A percentile compares a stretch with the other conserved stretches of the same genome.
Evolutionary conservation across 2,113 vertebrate genomes (phyloP).

Genomic region (Xiphorhynchus elegans): DNA sequence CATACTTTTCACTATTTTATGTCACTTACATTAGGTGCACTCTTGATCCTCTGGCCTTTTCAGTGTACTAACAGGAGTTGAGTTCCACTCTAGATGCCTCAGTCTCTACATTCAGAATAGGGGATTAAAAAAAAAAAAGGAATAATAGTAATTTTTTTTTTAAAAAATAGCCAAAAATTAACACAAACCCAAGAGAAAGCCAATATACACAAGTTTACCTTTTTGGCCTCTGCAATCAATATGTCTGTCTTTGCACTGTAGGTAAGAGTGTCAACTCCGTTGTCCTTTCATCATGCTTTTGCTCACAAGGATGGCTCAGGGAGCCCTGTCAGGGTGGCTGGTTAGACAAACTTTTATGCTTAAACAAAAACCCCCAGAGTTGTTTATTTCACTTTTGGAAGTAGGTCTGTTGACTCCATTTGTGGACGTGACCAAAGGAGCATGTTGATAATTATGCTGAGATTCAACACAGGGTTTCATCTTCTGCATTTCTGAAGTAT

Average conservation of each 20-base stretch:
- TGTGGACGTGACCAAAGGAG: not conserved
- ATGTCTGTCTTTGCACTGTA: not conserved
- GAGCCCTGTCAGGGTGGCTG: not conserved
- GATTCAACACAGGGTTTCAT: not conserved
- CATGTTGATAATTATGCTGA: not conserved
- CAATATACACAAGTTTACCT: fast-evolving
- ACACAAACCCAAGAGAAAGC: not conserved
- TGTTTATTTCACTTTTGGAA: not conserved
- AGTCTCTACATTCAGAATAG: not conserved
- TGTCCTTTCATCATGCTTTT: not conserved
- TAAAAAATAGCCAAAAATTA: not conserved
- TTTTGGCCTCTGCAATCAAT: not conserved
- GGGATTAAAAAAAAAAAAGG: not conserved
- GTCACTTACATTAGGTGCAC: not conserved
- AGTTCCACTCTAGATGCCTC: not conserved
- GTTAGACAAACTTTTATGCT: not conserved
- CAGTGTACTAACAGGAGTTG: not conserved
- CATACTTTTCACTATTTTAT: not conserved
- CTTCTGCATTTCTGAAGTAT: not conserved
- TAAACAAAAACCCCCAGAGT: not conserved
- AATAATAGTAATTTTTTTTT: not conserved
- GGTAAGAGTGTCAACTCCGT: not conserved
- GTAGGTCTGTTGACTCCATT: not conserved
- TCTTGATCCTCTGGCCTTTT: not conserved
- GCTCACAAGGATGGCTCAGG: not conserved